Percentiles rank a stretch among this genome's conserved stretches.
Conservation (phyloP, 1,140 invertebrate genomes). For the Heliothis subflexa region DNA sequence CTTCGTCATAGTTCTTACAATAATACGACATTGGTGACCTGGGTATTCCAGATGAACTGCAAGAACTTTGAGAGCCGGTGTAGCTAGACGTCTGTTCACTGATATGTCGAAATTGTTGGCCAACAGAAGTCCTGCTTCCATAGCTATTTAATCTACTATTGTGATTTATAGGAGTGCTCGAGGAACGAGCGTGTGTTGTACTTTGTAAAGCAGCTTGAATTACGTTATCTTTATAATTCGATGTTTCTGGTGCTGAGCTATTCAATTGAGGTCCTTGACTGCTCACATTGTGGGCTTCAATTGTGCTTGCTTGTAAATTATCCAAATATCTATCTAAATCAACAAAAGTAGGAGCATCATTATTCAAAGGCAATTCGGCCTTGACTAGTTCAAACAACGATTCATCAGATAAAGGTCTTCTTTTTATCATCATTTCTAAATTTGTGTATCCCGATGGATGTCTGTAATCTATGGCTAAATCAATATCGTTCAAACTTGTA, state of each 20-base stretch:
- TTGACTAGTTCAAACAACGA: constrained; percentile 89
- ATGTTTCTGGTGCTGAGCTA: constrained; percentile 43
- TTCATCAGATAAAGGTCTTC: constrained; percentile 90
- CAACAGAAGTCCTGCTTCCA: constrained; percentile 52
- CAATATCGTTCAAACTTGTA: constrained; percentile 76
- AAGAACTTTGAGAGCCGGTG: constrained; percentile 73
- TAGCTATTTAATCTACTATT: constrained; percentile 49
- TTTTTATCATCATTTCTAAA: constrained; percentile 89
- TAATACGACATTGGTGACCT: constrained; percentile 83
- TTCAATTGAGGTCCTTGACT: constrained; percentile 39
- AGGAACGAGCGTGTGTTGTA: constrained; percentile 68
- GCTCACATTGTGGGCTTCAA: constrained; percentile 46
- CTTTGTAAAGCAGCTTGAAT: constrained; percentile 47
- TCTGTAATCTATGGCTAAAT: constrained; percentile 85
- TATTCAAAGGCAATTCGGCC: constrained; percentile 85
- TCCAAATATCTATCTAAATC: constrained; percentile 90
- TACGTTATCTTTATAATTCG: constrained; percentile 60
- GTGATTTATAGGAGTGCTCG: constrained; percentile 68
- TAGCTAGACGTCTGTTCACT: constrained; percentile 63
- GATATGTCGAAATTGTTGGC: constrained; percentile 56
- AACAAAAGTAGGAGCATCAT: constrained; percentile 85
- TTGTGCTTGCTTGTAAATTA: constrained; percentile 86
- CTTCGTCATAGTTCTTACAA: constrained; percentile 79
- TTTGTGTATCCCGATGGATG: constrained; percentile 81
- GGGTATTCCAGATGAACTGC: constrained; percentile 68